Conservation (phyloP, 2,113 vertebrate genomes). For the Eublepharis macularius region DNA sequence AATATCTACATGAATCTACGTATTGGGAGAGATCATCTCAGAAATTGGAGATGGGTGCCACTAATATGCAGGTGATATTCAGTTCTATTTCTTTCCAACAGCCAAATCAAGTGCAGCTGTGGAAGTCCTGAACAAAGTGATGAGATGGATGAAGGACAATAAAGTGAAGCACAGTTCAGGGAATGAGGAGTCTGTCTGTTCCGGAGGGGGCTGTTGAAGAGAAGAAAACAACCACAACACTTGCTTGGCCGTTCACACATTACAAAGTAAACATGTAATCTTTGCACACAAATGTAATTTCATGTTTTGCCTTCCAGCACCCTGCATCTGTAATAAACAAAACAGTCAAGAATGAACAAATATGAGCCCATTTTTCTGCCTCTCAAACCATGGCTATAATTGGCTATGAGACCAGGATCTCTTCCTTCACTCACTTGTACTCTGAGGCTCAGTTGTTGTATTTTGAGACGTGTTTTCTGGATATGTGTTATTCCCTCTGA, state of each 20-base stretch:
- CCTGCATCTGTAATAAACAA: neutral
- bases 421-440: slow-evolving; percentile 42
- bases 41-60: neutral
- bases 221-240: neutral
- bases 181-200: no score
- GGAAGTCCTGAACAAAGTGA: slow-evolving; percentile 36
- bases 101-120: neutral
- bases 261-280: neutral
- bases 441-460: neutral
- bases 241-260: neutral
- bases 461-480: no score
- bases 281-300: neutral
- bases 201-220: neutral
- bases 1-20: no score
- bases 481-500: neutral
- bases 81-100: neutral
- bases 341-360: neutral
- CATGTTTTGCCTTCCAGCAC: neutral
- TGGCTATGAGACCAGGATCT: neutral
- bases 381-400: neutral
- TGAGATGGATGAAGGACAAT: no score
- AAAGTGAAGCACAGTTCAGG: no score
- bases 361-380: neutral
- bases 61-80: no score
- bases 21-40: slow-evolving; percentile 17